phyloP scores from a whole-genome alignment of 2,113 vertebrate species.

The Centropus unirufus region DNA sequence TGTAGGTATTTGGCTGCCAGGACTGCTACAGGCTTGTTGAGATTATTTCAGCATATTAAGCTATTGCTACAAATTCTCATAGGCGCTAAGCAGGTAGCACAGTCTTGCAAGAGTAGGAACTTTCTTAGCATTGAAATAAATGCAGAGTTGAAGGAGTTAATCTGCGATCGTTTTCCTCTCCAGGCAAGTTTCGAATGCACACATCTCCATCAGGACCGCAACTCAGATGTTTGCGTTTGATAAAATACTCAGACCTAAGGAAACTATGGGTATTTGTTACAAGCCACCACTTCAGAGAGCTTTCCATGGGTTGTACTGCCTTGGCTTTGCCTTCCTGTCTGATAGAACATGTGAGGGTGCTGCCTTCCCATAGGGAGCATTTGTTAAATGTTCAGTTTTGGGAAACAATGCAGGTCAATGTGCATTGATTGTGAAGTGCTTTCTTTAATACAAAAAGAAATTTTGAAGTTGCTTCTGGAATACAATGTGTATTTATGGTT shows the following conservation, averaged over 20 bases:
- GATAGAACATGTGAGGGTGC: accelerated
- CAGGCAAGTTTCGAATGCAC: not conserved
- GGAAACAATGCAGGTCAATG: not conserved
- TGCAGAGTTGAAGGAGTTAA: not conserved
- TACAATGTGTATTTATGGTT: not conserved
- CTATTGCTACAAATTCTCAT: not conserved
- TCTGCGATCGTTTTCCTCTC: not conserved
- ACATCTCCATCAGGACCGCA: too few species aligned
- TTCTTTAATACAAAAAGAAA: not conserved
- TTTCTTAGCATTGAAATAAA: not conserved
- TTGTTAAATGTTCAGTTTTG: not conserved
- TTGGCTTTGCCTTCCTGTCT: not conserved
- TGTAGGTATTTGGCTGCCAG: not conserved
- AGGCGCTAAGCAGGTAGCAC: not conserved
- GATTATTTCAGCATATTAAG: not conserved
- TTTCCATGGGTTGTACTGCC: not conserved
- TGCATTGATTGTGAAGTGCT: not conserved
- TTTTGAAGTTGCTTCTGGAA: not conserved
- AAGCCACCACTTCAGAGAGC: not conserved
- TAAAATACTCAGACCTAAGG: not conserved
- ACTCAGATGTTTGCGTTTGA: not conserved
- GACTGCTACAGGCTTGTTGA: not conserved
- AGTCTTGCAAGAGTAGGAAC: not conserved
- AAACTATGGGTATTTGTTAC: not conserved
- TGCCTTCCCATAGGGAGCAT: not conserved